phyloP scores from a whole-genome alignment of 2,888 invertebrate genomes.

The Pyrochroa serraticornis region DNA sequence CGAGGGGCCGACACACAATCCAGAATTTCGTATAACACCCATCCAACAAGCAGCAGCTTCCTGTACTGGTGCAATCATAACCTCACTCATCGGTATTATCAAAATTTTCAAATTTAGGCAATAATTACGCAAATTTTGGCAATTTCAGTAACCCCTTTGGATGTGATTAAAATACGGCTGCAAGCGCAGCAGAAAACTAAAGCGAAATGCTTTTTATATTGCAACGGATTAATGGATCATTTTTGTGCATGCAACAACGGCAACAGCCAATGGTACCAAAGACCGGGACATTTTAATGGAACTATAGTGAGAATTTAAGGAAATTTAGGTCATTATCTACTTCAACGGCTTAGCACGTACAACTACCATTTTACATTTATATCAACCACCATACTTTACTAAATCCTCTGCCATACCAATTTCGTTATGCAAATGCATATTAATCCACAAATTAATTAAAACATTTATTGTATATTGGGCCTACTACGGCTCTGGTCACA shows the following conservation, averaged over 20 bases:
- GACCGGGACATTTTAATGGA: conserved; percentile 66
- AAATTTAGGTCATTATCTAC: not conserved
- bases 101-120: conserved; percentile 1
- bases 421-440: no score
- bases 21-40: conserved; percentile 76
- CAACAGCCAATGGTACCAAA: conserved; percentile 17
- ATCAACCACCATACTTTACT: no score
- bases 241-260: conserved; percentile 74
- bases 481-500: no score
- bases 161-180: conserved; percentile 98
- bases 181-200: conserved; percentile 91
- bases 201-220: conserved; percentile 90
- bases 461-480: no score
- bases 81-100: conserved; percentile 79
- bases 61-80: conserved; percentile 86
- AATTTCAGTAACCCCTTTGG: conserved; percentile 89
- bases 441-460: no score
- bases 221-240: conserved; percentile 99
- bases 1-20: conserved; percentile 54
- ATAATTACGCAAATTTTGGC: conserved; percentile 44
- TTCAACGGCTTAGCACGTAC: no score
- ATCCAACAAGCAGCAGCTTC: conserved; percentile 85
- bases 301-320: conserved; percentile 65
- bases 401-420: no score
- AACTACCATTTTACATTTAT: no score